Base-by-base conservation (phyloP, 2,113 vertebrate species). In the Vidua chalybeata region DNA sequence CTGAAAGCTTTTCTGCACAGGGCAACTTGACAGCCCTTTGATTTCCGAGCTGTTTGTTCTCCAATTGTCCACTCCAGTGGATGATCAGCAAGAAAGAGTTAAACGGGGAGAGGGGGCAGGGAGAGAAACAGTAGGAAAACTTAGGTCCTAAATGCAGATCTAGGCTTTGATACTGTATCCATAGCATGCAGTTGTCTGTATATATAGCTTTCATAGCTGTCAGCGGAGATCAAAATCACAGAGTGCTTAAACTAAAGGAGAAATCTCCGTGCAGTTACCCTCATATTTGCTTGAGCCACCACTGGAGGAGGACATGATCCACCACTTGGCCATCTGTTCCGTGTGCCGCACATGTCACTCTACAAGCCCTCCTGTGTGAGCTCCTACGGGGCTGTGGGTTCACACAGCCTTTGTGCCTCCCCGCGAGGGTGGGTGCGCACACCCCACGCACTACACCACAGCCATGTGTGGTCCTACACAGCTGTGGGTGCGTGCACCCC, bases 41-140 rank as follows among this genome's bases (percentile, higher is more conserved):
- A 96, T 97, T 97, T 91, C 78, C 9, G 69, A 87, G 84, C 94
- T 90, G 81, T 95, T 96, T 96, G 92, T 95, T 96, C 93, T 93
- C 90, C 73, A 15, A 58, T 59, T 86, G 90, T 91, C 83, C 76
- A 54, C 75, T 77, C 52, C 3, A 7, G 23, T 59, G 83, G 73
- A 54, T 27, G 90, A 68, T 68, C 43, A 9, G 80, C 4, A 48
- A 37, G 73, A 62, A 91, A 76, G 86, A 93, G 96, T 95, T 90
- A 96, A 95, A 79, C 1, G 18, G n/a, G 61, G 62, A 52, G 23
- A 23, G 27, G 48, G 52, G 30, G 62, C 5, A 61, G 62, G 87
- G 92, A 77, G 26, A 87, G 72, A 64, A 84, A 81, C 35, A 62
- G 64, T 54, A 66, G 62, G 72, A 66, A 86, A 93, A 90, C 41